phyloP scores from a whole-genome alignment of 2,888 invertebrate genomes.

The Hirtodrosophila histrioides region DNA sequence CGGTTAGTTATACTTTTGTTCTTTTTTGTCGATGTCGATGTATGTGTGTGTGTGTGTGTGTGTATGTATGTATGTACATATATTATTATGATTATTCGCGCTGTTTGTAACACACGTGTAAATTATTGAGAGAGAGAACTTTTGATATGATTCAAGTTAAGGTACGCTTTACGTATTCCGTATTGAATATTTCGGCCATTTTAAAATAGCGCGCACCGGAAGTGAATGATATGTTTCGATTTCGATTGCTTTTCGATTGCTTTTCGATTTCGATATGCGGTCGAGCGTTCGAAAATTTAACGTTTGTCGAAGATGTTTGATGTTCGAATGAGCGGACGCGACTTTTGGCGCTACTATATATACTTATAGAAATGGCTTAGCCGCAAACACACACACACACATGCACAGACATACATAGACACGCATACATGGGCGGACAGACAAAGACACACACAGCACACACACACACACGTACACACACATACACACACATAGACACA shows the following conservation, averaged over 20 bases:
- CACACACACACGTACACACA: neutral
- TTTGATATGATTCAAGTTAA: slow-evolving; percentile 15
- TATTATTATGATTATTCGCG: slow-evolving; percentile 22
- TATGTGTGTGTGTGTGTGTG: neutral
- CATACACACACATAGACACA: slow-evolving; percentile 5
- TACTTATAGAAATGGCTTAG: slow-evolving; percentile 60
- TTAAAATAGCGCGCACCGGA: slow-evolving; percentile 51
- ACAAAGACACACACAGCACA: slow-evolving; percentile 7
- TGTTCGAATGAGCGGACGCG: slow-evolving; percentile 67
- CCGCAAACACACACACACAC: slow-evolving; percentile 31
- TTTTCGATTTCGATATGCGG: slow-evolving; percentile 9
- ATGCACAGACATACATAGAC: slow-evolving; percentile 14
- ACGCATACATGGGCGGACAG: slow-evolving; percentile 13
- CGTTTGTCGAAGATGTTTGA: slow-evolving; percentile 52
- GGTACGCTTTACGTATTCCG: slow-evolving; percentile 5
- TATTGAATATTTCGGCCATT: slow-evolving; percentile 5
- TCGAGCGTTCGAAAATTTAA: slow-evolving; percentile 36
- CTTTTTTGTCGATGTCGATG: slow-evolving; percentile 6
- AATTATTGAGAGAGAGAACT: slow-evolving; percentile 28
- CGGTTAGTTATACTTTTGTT: slow-evolving; percentile 7
- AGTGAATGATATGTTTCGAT: slow-evolving; percentile 29
- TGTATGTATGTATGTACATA: neutral
- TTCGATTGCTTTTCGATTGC: slow-evolving; percentile 25
- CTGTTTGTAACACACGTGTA: slow-evolving; percentile 42
- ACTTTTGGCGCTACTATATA: slow-evolving; percentile 74